Conservation (phyloP, 1,140 invertebrate species). For the Drosophila watanabei region DNA sequence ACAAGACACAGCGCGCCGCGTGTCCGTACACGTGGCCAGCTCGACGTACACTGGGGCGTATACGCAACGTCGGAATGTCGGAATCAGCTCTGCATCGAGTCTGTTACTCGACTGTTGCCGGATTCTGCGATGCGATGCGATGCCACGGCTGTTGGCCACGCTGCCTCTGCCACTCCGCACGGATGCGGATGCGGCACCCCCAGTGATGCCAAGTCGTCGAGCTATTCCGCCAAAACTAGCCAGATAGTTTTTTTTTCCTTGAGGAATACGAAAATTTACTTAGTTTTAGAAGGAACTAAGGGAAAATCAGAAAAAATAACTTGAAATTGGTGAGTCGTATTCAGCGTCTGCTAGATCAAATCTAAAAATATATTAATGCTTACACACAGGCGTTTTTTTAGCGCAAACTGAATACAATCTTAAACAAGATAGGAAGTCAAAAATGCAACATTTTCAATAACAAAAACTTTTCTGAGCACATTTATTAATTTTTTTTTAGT, state of each 20-base stretch:
- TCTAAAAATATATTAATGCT: no score
- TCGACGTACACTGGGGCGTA: constrained; percentile 67
- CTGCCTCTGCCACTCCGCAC: constrained; percentile 5
- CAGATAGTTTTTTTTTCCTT: not conserved
- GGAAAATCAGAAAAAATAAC: not conserved
- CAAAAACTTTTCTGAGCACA: no score
- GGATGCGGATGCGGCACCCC: constrained; percentile 15
- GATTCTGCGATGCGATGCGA: constrained; percentile 29
- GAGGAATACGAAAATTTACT: not conserved
- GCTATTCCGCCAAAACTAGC: constrained; percentile 9
- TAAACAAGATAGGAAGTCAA: no score
- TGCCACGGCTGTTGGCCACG: constrained; percentile 24
- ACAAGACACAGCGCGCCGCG: constrained; percentile 28
- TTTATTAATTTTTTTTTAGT: no score
- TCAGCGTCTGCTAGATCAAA: not conserved
- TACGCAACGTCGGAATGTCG: constrained; percentile 35
- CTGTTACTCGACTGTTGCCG: constrained; percentile 68
- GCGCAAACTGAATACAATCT: no score
- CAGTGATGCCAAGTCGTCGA: constrained; percentile 3
- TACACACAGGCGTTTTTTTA: no score
- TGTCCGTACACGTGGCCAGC: constrained; percentile 77
- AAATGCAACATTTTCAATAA: no score
- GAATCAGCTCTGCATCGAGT: constrained; percentile 66
- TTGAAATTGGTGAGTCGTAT: not conserved
- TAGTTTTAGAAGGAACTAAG: not conserved